Evolutionary conservation across 2,113 vertebrate genomes (phyloP).

Genomic region (Dolichallabes microphthalmus): DNA sequence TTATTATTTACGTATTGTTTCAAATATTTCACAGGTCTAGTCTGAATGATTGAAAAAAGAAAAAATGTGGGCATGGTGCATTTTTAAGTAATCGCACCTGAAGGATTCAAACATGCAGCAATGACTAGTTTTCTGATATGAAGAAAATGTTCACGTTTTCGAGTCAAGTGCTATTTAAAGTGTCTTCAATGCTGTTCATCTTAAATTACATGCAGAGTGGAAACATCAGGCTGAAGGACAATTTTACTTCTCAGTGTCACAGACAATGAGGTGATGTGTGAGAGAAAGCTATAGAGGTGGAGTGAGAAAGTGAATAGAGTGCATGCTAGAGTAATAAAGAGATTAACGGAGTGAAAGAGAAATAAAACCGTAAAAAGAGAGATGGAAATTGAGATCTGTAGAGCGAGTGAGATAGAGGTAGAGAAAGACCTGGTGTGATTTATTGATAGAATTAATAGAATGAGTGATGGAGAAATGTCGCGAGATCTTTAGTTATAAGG

Average conservation of each 20-base stretch:
- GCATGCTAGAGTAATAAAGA: too few species aligned
- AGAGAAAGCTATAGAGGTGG: neutral
- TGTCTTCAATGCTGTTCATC: neutral
- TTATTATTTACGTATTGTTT: neutral
- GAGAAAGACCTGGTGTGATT: neutral
- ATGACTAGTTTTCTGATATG: neutral
- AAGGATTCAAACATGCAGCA: neutral
- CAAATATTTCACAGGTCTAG: neutral
- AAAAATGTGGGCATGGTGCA: neutral
- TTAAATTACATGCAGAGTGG: neutral
- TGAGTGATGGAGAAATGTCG: neutral
- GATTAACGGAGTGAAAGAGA: neutral
- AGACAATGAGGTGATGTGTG: too few species aligned
- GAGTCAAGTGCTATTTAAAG: neutral
- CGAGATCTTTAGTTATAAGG: neutral
- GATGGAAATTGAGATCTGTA: neutral
- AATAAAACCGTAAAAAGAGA: neutral
- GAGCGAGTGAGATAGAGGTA: neutral
- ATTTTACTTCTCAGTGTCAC: neutral
- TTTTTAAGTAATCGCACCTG: neutral
- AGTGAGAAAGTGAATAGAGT: neutral
- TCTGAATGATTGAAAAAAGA: neutral
- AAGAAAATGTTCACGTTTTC: neutral
- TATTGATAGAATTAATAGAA: neutral
- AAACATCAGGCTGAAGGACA: neutral